Evolutionary conservation across 2,888 invertebrate genomes (phyloP).

Genomic region (Harpagoxenus sublaevis): DNA sequence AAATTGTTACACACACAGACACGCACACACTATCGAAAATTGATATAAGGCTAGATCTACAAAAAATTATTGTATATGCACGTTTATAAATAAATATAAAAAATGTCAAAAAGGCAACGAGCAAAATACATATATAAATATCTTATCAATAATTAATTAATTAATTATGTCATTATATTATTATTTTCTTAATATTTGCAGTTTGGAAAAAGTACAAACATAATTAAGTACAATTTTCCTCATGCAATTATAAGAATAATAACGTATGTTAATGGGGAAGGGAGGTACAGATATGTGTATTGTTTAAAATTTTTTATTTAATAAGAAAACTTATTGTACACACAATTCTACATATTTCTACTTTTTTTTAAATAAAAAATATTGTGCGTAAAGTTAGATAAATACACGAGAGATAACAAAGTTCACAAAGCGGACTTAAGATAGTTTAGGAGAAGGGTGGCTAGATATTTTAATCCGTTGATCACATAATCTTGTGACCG

Average conservation of each 20-base stretch:
- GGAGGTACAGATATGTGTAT: not conserved
- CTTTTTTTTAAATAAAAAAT: not conserved
- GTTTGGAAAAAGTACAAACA: not conserved
- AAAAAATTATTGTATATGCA: not conserved
- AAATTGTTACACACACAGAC: not conserved
- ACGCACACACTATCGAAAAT: not conserved
- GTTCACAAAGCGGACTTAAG: not conserved
- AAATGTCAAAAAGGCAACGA: not conserved
- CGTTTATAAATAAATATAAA: not conserved
- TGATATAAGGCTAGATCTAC: slow-evolving; percentile 2
- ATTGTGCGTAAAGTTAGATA: not conserved
- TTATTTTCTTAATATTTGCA: not conserved
- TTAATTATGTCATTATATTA: not conserved
- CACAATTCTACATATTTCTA: not conserved
- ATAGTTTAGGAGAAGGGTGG: not conserved
- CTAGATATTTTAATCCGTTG: not conserved
- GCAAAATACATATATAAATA: not conserved
- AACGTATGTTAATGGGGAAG: not conserved
- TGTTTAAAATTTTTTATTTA: not conserved
- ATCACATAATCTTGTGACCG: slow-evolving; percentile 17
- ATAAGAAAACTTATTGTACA: not conserved
- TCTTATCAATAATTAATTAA: not conserved
- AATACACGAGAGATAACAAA: not conserved
- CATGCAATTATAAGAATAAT: not conserved
- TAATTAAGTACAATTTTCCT: not conserved